Percentiles rank a stretch among this genome's conserved stretches.
These are phyloP conservation scores for Pygoscelis antarcticus DNA, from an alignment of 2,113 vertebrate genomes.

Conservation along the genomic window DNA sequence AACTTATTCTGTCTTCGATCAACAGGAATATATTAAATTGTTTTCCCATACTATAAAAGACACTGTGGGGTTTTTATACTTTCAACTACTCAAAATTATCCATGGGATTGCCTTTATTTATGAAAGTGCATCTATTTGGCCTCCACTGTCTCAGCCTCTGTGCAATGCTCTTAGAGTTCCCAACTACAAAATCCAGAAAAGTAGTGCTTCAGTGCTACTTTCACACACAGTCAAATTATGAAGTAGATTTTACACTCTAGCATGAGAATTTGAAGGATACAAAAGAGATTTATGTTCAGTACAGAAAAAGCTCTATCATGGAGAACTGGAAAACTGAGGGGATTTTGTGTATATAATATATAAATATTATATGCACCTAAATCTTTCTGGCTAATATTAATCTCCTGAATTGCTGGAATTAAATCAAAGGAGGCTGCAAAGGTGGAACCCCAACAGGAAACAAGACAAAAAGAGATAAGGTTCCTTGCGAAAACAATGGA, in stretches of 20 bases:
- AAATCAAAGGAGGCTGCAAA: background rate
- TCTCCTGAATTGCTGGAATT: background rate
- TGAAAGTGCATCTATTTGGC: background rate
- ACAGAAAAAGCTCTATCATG: background rate
- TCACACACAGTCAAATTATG: background rate
- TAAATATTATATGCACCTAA: background rate
- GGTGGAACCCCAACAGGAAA: background rate
- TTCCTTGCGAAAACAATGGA: background rate
- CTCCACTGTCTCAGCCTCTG: background rate
- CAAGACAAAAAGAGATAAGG: background rate
- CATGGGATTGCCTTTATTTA: background rate
- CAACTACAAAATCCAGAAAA: background rate
- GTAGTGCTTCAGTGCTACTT: background rate
- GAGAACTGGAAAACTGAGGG: background rate
- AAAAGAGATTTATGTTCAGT: background rate
- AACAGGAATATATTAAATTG: background rate
- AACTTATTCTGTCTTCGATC: fast-evolving
- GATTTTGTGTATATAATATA: background rate
- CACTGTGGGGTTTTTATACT: background rate
- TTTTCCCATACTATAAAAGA: background rate
- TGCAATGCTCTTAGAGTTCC: background rate
- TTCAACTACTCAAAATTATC: background rate
- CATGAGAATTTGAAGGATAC: background rate
- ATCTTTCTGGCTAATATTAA: background rate
- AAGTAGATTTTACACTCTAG: background rate